Conservation (phyloP, 2,888 invertebrate species). For the Eulithis prunata region DNA sequence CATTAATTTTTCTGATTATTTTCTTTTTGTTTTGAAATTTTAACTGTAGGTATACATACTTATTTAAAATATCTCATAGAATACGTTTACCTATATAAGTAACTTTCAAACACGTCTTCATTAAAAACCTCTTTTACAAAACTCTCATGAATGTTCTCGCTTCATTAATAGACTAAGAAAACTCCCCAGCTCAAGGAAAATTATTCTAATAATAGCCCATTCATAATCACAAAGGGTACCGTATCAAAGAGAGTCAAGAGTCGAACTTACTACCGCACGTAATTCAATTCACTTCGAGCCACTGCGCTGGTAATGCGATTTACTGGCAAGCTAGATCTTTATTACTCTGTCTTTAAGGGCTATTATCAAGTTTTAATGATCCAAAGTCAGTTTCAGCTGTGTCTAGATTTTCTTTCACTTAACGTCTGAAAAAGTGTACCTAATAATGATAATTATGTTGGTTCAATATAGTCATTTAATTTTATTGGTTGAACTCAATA, state of each 20-base stretch:
- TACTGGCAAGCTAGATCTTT: conserved; percentile 27
- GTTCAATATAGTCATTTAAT: too few species aligned
- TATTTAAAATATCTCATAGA: too few species aligned
- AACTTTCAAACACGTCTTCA: background rate
- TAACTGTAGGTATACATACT: too few species aligned
- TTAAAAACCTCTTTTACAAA: background rate
- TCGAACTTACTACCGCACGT: conserved; percentile 59
- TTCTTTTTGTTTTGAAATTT: too few species aligned
- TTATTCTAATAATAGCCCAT: conserved; percentile 40
- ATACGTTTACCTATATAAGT: too few species aligned
- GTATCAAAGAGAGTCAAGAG: conserved; percentile 62
- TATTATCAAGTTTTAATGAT: background rate
- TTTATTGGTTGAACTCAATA: too few species aligned
- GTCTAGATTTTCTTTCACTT: background rate
- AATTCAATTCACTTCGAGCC: conserved; percentile 64
- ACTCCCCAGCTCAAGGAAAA: conserved; percentile 35
- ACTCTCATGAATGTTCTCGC: background rate
- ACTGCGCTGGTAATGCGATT: conserved; percentile 60
- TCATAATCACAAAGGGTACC: conserved; percentile 54
- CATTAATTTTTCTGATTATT: too few species aligned
- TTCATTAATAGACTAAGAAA: conserved; percentile 28
- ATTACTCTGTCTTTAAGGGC: conserved; percentile 22
- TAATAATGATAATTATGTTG: too few species aligned
- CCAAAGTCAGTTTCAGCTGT: background rate
- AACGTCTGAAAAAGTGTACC: too few species aligned